phyloP scores from a whole-genome alignment of 2,888 invertebrate species.

The Orthosia gracilis region DNA sequence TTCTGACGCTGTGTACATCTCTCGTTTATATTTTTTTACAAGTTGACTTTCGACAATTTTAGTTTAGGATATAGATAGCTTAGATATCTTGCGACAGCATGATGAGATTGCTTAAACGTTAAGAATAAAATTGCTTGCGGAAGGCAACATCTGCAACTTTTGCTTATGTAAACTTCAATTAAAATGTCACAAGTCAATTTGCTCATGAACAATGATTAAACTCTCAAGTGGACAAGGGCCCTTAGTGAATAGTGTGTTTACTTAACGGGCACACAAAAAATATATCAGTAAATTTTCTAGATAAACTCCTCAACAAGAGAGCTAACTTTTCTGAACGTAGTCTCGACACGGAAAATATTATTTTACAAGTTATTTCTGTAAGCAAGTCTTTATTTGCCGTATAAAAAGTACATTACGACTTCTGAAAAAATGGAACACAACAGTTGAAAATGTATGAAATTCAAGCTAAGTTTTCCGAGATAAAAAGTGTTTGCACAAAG shows the following conservation, averaged over 20 bases:
- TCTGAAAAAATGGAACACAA: constrained; percentile 14
- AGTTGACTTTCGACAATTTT: background rate
- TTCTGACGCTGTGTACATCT: background rate
- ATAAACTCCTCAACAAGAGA: background rate
- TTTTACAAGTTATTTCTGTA: constrained; percentile 17
- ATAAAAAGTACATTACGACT: constrained; percentile 23
- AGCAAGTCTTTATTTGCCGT: constrained; percentile 4
- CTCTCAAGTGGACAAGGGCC: background rate
- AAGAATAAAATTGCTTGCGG: no score
- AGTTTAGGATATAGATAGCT: background rate
- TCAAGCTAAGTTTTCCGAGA: constrained; percentile 37
- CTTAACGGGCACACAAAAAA: background rate
- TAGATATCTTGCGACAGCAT: no score
- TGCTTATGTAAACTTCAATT: no score
- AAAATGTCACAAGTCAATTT: background rate
- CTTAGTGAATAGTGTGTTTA: background rate
- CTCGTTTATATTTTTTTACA: background rate
- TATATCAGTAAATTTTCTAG: background rate
- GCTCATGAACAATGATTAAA: background rate
- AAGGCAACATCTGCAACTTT: no score
- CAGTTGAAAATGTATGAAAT: constrained; percentile 53
- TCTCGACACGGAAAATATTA: constrained; percentile 13
- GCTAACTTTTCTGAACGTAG: background rate
- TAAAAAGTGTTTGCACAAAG: constrained; percentile 55
- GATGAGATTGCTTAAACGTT: no score